A percentile compares a stretch with the other conserved stretches of the same genome.
phyloP scores from a whole-genome alignment of 2,888 invertebrate species.

The Crocallis elinguaria region DNA sequence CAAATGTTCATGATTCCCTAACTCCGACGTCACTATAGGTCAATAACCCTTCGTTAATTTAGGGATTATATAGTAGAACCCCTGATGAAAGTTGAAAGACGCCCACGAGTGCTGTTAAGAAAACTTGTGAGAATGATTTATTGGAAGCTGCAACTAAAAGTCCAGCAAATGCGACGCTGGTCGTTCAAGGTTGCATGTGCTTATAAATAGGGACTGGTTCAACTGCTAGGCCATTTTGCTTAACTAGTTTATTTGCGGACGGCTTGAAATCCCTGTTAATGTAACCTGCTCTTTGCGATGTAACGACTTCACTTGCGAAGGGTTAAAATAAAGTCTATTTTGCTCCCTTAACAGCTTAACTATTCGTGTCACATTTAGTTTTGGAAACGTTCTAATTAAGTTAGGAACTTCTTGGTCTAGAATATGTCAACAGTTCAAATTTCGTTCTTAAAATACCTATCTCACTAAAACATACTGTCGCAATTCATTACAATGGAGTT shows the following conservation, averaged over 20 bases:
- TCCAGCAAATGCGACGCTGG: constrained; percentile 20
- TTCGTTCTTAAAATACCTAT: not conserved
- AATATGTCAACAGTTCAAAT: no score
- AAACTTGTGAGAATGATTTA: constrained; percentile 21
- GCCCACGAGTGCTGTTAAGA: constrained; percentile 22
- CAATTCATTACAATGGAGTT: constrained; percentile 3
- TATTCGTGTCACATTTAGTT: no score
- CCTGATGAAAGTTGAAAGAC: constrained; percentile 24
- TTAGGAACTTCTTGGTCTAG: no score
- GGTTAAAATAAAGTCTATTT: not conserved
- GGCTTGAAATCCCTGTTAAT: constrained; percentile 18
- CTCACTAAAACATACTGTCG: no score
- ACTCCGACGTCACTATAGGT: constrained; percentile 14
- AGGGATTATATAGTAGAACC: constrained; percentile 18
- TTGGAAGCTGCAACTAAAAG: constrained; percentile 11
- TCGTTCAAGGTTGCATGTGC: constrained; percentile 29
- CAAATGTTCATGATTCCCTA: constrained; percentile 21
- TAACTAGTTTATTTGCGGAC: constrained; percentile 24
- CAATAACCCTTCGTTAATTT: constrained; percentile 19
- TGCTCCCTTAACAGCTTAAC: no score
- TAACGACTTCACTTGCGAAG: constrained; percentile 10
- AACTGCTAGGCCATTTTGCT: constrained; percentile 15
- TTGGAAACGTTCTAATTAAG: no score
- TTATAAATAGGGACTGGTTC: constrained; percentile 26
- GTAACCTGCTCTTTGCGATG: constrained; percentile 18